Conservation (phyloP, 2,888 invertebrate genomes). For the Dolichomitus sp. region DNA sequence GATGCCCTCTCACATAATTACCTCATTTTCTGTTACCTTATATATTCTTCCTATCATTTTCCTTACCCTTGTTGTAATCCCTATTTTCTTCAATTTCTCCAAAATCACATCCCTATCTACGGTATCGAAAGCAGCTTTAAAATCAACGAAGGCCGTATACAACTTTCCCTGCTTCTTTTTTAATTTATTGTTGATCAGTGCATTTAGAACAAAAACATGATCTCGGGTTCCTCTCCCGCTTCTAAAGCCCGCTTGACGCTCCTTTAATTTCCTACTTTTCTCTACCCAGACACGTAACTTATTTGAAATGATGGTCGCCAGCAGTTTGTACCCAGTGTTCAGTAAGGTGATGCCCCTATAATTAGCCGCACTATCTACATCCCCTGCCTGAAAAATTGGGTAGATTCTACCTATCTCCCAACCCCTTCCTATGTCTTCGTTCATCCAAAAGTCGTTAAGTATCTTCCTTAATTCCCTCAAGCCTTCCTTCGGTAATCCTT, state of each 20-base stretch:
- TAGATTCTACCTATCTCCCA: conserved; percentile 19
- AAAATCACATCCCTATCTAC: background rate
- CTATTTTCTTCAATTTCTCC: background rate
- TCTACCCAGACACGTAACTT: background rate
- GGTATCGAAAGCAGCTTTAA: background rate
- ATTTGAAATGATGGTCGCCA: background rate
- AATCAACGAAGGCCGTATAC: conserved; percentile 7
- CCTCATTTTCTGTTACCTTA: conserved; percentile 18
- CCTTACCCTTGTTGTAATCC: conserved; percentile 4
- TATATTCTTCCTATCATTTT: conserved; percentile 4
- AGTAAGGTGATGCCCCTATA: conserved; percentile 4
- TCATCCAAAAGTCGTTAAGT: background rate
- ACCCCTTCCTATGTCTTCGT: background rate
- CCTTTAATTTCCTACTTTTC: background rate
- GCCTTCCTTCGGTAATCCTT: background rate
- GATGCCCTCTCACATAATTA: conserved; percentile 13
- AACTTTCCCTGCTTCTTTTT: background rate
- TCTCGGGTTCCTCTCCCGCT: conserved; percentile 11
- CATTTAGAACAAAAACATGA: conserved; percentile 17
- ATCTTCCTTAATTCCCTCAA: background rate
- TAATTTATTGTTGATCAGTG: conserved; percentile 8
- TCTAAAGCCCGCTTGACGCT: conserved; percentile 25
- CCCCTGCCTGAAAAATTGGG: conserved; percentile 15
- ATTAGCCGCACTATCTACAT: background rate
- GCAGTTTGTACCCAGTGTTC: background rate